phyloP scores from a whole-genome alignment of 1,140 invertebrate genomes.

The Macrocentrus cingulum region DNA sequence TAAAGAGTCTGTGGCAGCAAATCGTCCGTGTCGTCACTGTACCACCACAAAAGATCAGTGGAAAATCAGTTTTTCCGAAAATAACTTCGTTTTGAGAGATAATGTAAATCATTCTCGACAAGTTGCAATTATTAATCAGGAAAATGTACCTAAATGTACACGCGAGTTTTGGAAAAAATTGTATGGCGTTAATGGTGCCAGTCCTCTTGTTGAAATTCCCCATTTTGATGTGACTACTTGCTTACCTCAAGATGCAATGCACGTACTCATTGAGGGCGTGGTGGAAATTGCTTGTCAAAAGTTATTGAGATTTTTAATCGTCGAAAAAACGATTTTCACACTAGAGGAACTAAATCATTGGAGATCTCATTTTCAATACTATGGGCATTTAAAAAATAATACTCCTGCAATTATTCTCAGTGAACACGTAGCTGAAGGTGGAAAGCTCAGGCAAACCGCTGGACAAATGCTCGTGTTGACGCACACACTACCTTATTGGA shows the following conservation, averaged over 20 bases:
- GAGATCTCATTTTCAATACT: constrained; percentile 23
- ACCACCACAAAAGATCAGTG: constrained; percentile 19
- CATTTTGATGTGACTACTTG: constrained; percentile 30
- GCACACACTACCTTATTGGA: constrained; percentile 31
- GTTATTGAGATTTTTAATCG: constrained; percentile 22
- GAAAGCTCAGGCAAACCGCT: constrained; percentile 29
- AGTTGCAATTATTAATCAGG: constrained; percentile 22
- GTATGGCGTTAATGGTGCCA: constrained; percentile 28
- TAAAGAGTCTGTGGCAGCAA: constrained; percentile 29
- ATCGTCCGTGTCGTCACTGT: constrained; percentile 24
- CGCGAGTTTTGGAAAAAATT: constrained; percentile 23
- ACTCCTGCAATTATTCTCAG: constrained; percentile 22
- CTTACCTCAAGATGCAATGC: constrained; percentile 36
- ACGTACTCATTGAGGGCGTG: constrained; percentile 31
- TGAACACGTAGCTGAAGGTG: constrained; percentile 20
- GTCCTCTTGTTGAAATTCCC: constrained; percentile 27
- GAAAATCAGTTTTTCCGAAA: constrained; percentile 13
- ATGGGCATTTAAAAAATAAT: constrained; percentile 25
- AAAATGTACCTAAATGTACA: constrained; percentile 9
- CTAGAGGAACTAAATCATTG: constrained; percentile 27
- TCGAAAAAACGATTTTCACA: constrained; percentile 17
- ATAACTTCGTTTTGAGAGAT: constrained; percentile 17
- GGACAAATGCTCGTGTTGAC: constrained; percentile 29
- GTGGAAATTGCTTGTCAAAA: constrained; percentile 18
- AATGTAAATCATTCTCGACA: constrained; percentile 14